Evolutionary conservation across 2,113 vertebrate species (phyloP).

Genomic region (Probosciger aterrimus): DNA sequence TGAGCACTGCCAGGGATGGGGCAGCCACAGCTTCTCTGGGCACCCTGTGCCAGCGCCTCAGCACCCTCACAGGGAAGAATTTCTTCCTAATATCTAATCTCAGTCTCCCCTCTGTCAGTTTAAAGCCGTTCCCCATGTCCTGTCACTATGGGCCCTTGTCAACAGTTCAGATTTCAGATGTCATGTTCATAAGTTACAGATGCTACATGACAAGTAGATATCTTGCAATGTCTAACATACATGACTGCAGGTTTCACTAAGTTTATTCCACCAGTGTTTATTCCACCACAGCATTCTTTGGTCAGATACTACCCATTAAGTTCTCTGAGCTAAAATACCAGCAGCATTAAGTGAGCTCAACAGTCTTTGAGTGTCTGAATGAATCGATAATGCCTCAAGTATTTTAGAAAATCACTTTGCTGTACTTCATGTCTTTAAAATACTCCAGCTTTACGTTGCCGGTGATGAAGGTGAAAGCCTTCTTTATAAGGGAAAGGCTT

Average conservation of each 20-base stretch:
- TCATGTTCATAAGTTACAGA: accelerated
- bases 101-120: background rate
- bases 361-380: background rate
- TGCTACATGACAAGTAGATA: accelerated
- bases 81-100: background rate
- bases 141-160: background rate
- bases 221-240: accelerated
- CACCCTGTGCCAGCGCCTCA: background rate
- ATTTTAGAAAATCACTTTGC: background rate
- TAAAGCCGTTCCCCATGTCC: background rate
- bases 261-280: background rate
- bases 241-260: background rate
- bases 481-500: background rate
- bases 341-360: background rate
- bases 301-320: background rate
- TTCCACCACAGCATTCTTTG: background rate
- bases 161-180: background rate
- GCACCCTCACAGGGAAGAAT: background rate
- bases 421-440: background rate
- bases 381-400: background rate
- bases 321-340: background rate
- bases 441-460: background rate
- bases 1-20: background rate
- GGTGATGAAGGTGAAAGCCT: background rate
- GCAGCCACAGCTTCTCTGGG: background rate